Evolutionary conservation across 2,797 vertebrate species (phyloP).

Genomic region (Spheniscus humboldti): DNA sequence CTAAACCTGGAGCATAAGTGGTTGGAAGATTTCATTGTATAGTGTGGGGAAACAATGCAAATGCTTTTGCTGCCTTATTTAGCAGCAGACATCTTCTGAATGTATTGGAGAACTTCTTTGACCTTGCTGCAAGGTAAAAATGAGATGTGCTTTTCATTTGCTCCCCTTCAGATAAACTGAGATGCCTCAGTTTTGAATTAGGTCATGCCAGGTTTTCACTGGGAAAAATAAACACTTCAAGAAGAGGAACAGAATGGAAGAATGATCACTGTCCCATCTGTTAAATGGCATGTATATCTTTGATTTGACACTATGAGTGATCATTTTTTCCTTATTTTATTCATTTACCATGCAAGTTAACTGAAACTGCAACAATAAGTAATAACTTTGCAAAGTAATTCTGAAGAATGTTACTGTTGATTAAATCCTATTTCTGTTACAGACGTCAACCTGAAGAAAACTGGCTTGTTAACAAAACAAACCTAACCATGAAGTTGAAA

Average conservation of each 20-base stretch:
- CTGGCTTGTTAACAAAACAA: background rate
- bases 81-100: background rate
- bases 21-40: background rate
- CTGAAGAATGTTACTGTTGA: background rate
- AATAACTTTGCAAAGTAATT: background rate
- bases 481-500: background rate
- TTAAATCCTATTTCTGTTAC: background rate
- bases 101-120: background rate
- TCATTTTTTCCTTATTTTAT: background rate
- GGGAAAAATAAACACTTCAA: background rate
- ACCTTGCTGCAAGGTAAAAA: background rate
- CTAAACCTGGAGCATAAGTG: background rate
- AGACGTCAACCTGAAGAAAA: background rate
- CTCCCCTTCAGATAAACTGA: background rate
- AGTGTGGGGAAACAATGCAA: background rate
- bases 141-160: rapidly evolving
- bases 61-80: background rate
- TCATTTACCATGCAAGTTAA: background rate
- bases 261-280: background rate
- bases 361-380: background rate
- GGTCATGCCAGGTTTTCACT: background rate
- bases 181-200: background rate
- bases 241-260: background rate
- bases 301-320: background rate
- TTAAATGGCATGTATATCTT: background rate